phyloP scores from a whole-genome alignment of 1,140 invertebrate species.

The Papilio dardanus region DNA sequence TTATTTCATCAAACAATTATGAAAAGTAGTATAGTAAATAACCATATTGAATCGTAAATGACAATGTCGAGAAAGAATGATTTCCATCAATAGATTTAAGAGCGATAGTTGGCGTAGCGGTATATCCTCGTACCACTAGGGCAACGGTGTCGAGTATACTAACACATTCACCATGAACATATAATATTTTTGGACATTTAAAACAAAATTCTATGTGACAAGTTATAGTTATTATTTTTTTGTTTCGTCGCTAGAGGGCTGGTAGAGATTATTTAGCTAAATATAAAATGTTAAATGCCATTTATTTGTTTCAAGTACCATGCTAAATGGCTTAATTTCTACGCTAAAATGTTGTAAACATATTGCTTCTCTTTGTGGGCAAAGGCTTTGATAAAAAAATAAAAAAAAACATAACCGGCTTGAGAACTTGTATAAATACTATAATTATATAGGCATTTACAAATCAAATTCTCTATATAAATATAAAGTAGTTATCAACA shows the following conservation, averaged over 20 bases:
- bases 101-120: conserved; percentile 52
- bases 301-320: too few relatives aligned
- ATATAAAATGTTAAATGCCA: too few relatives aligned
- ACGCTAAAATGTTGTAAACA: too few relatives aligned
- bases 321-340: too few relatives aligned
- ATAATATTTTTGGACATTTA: not conserved
- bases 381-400: too few relatives aligned
- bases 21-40: not conserved
- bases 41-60: conserved; percentile 2
- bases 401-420: too few relatives aligned
- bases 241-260: not conserved
- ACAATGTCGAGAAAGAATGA: conserved; percentile 12
- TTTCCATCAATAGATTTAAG: conserved; percentile 24
- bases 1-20: not conserved
- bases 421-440: not conserved
- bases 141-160: conserved; percentile 65
- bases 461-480: not conserved
- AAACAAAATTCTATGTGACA: not conserved
- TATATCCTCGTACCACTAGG: conserved; percentile 68
- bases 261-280: not conserved
- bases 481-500: not conserved
- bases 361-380: too few relatives aligned
- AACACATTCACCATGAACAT: conserved; percentile 31
- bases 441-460: not conserved
- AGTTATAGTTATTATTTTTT: not conserved